A percentile compares a stretch with the other conserved stretches of the same genome.
These are phyloP conservation scores for Clunio marinus DNA, from an alignment of 2,888 invertebrate species.

Conservation along the genomic window DNA sequence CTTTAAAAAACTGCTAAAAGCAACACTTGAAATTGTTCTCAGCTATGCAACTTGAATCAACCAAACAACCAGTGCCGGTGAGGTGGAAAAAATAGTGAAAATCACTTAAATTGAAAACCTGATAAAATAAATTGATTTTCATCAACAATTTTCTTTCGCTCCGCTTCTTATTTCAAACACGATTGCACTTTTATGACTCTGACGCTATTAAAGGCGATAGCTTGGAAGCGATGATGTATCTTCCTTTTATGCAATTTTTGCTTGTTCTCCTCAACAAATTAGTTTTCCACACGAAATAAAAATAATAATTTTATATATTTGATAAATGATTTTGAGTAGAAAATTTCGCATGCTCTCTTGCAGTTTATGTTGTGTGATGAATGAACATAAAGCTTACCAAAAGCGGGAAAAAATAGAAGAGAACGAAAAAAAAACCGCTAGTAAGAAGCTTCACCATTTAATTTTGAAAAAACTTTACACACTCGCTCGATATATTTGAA, in stretches of 20 bases:
- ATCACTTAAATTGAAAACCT: slow-evolving; percentile 14
- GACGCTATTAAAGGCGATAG: slow-evolving; percentile 11
- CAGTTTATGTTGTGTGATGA: slow-evolving; percentile 9
- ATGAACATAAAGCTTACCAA: background rate
- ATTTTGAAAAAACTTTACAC: slow-evolving; percentile 1
- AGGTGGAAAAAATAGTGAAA: background rate
- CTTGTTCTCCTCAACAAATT: slow-evolving; percentile 15
- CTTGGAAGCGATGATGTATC: background rate
- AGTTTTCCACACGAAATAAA: slow-evolving; percentile 30
- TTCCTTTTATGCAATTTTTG: slow-evolving; percentile 24
- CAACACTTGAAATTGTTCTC: background rate
- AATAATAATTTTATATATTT: background rate
- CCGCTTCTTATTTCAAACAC: background rate
- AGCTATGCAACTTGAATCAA: background rate
- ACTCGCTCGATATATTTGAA: background rate
- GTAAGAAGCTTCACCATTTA: too few species aligned
- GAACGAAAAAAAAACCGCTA: too few species aligned
- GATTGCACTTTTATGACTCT: slow-evolving; percentile 7
- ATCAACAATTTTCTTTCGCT: slow-evolving; percentile 15
- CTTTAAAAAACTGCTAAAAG: slow-evolving; percentile 7
- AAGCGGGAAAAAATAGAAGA: background rate
- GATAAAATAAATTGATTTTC: slow-evolving; percentile 23
- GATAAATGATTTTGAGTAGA: slow-evolving; percentile 23
- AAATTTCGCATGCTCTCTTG: slow-evolving; percentile 18
- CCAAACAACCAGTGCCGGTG: background rate